These are phyloP conservation scores for Troilus luridus DNA, from an alignment of 2,888 invertebrate genomes.

Conservation along the genomic window DNA sequence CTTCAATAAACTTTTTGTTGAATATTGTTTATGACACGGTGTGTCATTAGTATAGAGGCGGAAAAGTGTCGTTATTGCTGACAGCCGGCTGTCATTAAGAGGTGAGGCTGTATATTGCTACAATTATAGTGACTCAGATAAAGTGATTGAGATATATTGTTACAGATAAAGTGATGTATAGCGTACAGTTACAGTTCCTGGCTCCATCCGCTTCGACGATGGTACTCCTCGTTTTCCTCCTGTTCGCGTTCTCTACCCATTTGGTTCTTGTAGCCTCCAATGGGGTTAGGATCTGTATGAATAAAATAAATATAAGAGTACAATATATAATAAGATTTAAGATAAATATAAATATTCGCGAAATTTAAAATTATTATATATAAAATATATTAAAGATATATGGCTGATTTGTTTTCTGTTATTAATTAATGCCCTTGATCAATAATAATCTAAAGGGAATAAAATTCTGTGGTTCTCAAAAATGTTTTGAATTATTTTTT, in stretches of 20 bases:
- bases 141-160: background rate
- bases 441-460: too few species aligned
- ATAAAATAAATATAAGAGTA: too few species aligned
- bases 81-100: background rate
- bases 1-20: background rate
- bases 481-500: too few species aligned
- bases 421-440: too few species aligned
- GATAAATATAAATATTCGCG: background rate
- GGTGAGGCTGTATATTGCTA: background rate
- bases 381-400: too few species aligned
- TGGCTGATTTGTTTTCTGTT: too few species aligned
- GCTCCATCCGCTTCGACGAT: background rate
- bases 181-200: too few species aligned
- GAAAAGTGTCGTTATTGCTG: background rate
- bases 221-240: background rate
- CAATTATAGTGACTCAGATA: background rate
- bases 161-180: background rate
- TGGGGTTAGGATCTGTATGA: background rate
- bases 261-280: background rate
- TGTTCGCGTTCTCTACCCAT: background rate
- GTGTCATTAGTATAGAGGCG: background rate
- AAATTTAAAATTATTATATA: too few species aligned
- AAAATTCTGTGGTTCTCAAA: too few species aligned
- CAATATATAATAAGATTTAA: background rate
- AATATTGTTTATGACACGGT: background rate